phyloP scores from a whole-genome alignment of 1,140 invertebrate species.

The Frieseomelitta varia region DNA sequence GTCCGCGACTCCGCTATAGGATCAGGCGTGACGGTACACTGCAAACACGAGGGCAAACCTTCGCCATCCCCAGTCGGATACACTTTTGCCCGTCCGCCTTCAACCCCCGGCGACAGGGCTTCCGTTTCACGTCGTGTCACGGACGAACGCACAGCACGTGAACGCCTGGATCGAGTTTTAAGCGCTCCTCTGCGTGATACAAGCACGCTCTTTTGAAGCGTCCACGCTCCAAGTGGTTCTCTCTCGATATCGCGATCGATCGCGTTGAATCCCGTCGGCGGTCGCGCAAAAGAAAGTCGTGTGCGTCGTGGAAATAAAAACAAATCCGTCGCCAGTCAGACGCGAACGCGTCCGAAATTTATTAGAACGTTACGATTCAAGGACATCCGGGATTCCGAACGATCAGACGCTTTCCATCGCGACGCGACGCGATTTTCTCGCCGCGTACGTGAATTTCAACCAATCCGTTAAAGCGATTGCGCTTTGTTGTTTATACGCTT shows the following conservation, averaged over 20 bases:
- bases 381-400: background rate
- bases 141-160: conserved; percentile 15
- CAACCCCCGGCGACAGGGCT: conserved; percentile 13
- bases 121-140: conserved; percentile 29
- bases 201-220: conserved; percentile 24
- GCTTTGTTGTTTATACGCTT: conserved; percentile 13
- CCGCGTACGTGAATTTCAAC: conserved; percentile 14
- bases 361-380: conserved; percentile 26
- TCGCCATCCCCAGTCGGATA: conserved; percentile 20
- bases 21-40: conserved; percentile 55
- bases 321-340: background rate
- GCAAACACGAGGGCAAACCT: conserved; percentile 56
- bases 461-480: background rate
- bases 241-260: background rate
- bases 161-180: conserved; percentile 51
- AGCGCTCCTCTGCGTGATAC: conserved; percentile 35
- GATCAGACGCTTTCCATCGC: conserved; percentile 23
- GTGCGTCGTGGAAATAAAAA: background rate
- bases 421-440: background rate
- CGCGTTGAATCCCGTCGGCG: background rate
- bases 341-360: conserved; percentile 15
- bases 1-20: conserved; percentile 31
- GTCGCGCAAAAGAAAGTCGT: background rate
- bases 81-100: conserved; percentile 36
- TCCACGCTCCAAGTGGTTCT: conserved; percentile 38